Evolutionary conservation across 2,797 vertebrate species (phyloP).

Genomic region (Syndactyla subalaris): DNA sequence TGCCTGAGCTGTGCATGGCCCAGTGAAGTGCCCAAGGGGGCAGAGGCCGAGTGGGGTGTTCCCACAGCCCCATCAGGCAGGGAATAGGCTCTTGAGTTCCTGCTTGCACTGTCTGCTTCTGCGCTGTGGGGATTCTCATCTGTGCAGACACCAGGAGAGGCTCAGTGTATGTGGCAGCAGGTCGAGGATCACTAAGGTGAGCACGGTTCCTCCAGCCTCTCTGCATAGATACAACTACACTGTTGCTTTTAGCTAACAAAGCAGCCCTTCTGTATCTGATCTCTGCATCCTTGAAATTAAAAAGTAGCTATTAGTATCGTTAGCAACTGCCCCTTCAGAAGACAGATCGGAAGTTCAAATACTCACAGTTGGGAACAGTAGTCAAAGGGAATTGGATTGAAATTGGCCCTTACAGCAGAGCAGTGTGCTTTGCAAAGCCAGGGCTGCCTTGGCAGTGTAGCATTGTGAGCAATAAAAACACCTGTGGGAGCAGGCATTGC

Average conservation of each 20-base stretch:
- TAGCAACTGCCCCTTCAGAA: not conserved
- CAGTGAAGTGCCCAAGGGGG: rapidly evolving
- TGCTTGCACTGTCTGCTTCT: not conserved
- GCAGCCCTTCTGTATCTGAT: not conserved
- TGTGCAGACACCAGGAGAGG: rapidly evolving
- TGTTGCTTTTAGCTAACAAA: not conserved
- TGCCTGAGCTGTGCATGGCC: rapidly evolving
- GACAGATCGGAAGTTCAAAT: not conserved
- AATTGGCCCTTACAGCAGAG: not conserved
- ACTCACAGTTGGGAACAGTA: not conserved
- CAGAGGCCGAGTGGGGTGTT: not conserved
- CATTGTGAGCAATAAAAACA: not conserved
- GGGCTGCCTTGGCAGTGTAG: not conserved
- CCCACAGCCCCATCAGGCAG: not conserved
- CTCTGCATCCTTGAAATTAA: not conserved
- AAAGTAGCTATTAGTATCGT: not conserved
- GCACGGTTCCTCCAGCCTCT: not conserved
- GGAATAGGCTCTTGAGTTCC: not conserved
- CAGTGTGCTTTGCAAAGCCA: not conserved
- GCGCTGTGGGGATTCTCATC: not conserved
- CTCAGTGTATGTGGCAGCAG: not conserved
- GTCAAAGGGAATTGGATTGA: not conserved
- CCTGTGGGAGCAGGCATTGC: not conserved
- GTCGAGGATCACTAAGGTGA: not conserved
- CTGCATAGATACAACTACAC: not conserved